Evolutionary conservation across 2,113 vertebrate species (phyloP).

Genomic region (Lota lota): DNA sequence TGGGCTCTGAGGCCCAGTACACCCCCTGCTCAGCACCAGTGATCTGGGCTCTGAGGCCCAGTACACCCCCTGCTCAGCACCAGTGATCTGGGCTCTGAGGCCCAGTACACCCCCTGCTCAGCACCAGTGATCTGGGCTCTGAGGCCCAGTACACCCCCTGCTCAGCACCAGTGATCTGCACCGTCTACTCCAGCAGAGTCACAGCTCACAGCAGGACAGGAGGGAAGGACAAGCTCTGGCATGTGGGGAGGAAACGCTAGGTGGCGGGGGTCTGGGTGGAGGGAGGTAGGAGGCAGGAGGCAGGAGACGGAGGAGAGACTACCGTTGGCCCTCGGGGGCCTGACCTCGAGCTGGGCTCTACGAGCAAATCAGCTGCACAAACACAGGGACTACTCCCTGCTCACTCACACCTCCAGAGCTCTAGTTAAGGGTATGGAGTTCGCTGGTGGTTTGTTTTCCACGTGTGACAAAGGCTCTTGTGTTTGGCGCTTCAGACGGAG

Average conservation of each 20-base stretch:
- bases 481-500: slow-evolving; percentile 11
- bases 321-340: slow-evolving; percentile 38
- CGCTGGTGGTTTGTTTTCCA: background rate
- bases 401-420: background rate
- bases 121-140: background rate
- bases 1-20: no score
- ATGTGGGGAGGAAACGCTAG: slow-evolving; percentile 38
- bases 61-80: no score
- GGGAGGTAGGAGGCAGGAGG: slow-evolving; percentile 8
- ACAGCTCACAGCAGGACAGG: slow-evolving; percentile 15
- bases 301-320: slow-evolving; percentile 10
- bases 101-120: no score
- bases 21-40: no score
- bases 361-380: slow-evolving; percentile 62
- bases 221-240: slow-evolving; percentile 25
- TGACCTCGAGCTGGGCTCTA: slow-evolving; percentile 42
- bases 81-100: background rate
- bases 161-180: background rate
- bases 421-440: no score
- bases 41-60: no score
- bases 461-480: slow-evolving; percentile 1
- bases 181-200: slow-evolving; percentile 8
- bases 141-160: no score
- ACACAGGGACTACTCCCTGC: slow-evolving; percentile 23
- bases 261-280: slow-evolving; percentile 16